Percentiles rank a stretch among this genome's conserved stretches.
Conservation (phyloP, 2,888 invertebrate species). For the Drosophila meridiana region DNA sequence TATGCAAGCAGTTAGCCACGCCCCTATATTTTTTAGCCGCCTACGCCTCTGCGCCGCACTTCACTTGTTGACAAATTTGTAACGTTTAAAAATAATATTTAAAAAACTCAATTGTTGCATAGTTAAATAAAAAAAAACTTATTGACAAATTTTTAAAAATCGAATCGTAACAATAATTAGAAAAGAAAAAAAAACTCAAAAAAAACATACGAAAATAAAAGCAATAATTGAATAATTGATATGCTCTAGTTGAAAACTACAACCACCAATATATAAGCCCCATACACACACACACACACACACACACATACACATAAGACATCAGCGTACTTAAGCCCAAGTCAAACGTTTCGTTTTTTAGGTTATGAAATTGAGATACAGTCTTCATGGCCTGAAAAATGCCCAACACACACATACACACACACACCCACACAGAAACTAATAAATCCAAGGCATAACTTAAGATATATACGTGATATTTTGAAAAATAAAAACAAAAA, state of each 20-base stretch:
- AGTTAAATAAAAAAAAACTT: slow-evolving; percentile 58
- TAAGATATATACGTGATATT: slow-evolving; percentile 82
- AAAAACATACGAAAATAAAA: slow-evolving; percentile 70
- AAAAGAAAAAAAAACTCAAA: slow-evolving; percentile 32
- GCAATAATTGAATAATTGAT: slow-evolving; percentile 75
- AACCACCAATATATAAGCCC: slow-evolving; percentile 41
- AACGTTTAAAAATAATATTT: slow-evolving; percentile 35
- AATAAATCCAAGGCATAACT: slow-evolving; percentile 78
- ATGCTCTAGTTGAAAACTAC: slow-evolving; percentile 76
- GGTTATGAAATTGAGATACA: slow-evolving; percentile 18
- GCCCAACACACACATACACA: slow-evolving; percentile 29
- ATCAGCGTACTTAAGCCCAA: slow-evolving; percentile 48
- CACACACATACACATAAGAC: slow-evolving; percentile 20
- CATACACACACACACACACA: slow-evolving; percentile 17
- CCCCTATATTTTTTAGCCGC: not conserved
- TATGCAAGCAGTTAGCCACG: slow-evolving; percentile 45
- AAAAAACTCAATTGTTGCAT: slow-evolving; percentile 71
- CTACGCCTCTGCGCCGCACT: slow-evolving; percentile 17
- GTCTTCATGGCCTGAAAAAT: slow-evolving; percentile 16
- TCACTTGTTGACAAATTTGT: slow-evolving; percentile 74
- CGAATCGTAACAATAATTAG: slow-evolving; percentile 80
- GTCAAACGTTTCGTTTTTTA: slow-evolving; percentile 27
- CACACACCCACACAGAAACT: slow-evolving; percentile 40
- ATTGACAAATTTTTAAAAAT: slow-evolving; percentile 66
- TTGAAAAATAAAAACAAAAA: slow-evolving; percentile 76